Evolutionary conservation across 2,797 vertebrate species (phyloP), one percentile per base, ranked within the genome.

Genomic region (Fringilla coelebs): DNA sequence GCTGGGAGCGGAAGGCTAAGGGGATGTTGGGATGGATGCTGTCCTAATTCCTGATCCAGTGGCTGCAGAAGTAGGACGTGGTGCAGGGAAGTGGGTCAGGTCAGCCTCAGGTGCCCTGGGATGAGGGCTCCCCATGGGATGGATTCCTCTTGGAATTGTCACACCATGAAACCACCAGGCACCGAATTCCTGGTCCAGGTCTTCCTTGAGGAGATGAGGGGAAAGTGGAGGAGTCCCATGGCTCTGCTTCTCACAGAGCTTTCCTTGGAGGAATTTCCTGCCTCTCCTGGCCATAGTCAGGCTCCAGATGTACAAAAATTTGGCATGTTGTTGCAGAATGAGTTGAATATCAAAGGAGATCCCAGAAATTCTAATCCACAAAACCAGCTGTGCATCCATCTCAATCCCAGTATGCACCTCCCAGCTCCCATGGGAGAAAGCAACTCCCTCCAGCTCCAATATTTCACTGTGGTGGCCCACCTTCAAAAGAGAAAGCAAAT

Each of bases 61-160:
- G 41, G 81, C 36, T 71, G 61, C 46, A 92, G 68, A 96, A 95
- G 32, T 85, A 60, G 96, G 94, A 73, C 57, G 0, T 28, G 74
- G 85, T 6, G 24, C 60, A 45, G 82, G 62, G 58, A 94, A 94
- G 45, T 89, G 88, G 93, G 94, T 93, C 93, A 96, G 41, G 48
- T 28, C 62, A 96, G 61, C 78, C 78, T 87, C 43, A 61, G 80
- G 85, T 67, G 80, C 41, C 74, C 84, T 3, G 4, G 46, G 38
- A 36, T 1, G 5, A 70, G 38, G 22, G 28, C 3, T 79, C 38
- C 43, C 38, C 6, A 1, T 0, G 19, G 67, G 51, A n/a, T 18
- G 24, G 31, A 31, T 31, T 15, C 17, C 40, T 43, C 48, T 57
- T 10, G 7, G 72, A 36, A 17, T 21, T 11, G 17, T 32, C 32